Evolutionary conservation across 2,797 vertebrate species (phyloP).

Genomic region (Xenops minutus): DNA sequence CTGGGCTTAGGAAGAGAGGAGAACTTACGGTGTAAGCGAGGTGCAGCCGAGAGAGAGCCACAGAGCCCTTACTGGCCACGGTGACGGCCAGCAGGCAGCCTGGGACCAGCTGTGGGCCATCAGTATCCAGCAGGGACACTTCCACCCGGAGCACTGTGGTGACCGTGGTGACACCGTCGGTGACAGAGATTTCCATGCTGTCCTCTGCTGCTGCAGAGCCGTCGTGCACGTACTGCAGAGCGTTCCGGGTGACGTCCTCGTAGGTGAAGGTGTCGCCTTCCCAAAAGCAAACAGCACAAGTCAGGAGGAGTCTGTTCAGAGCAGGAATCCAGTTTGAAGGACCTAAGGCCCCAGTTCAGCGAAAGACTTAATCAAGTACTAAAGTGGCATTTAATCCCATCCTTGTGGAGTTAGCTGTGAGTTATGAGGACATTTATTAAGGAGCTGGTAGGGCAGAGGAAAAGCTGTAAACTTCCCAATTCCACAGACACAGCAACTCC

Average conservation of each 20-base stretch:
- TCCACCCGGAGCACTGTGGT: conserved; percentile 80
- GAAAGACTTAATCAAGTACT: neutral
- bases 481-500: neutral
- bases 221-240: conserved; percentile 86
- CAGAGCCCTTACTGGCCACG: conserved; percentile 84
- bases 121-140: conserved; percentile 73
- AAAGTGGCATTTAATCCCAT: neutral
- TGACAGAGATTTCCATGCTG: conserved; percentile 87
- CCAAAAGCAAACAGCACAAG: neutral
- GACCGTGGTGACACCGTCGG: conserved; percentile 83
- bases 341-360: neutral
- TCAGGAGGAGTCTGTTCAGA: neutral
- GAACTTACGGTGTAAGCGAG: conserved; percentile 87
- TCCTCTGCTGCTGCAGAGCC: conserved; percentile 83
- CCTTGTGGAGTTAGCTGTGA: neutral
- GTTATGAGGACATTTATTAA: neutral
- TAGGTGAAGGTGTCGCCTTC: conserved; percentile 91
- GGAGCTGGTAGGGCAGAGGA: neutral
- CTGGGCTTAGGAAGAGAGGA: neutral
- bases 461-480: neutral
- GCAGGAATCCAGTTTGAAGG: neutral
- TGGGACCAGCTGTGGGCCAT: conserved; percentile 77
- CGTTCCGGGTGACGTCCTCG: conserved; percentile 83
- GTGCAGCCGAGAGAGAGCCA: conserved; percentile 81
- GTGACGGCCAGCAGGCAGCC: conserved; percentile 80